Base-by-base conservation (phyloP, 2,888 invertebrate species). In the Micropterix aruncella region DNA sequence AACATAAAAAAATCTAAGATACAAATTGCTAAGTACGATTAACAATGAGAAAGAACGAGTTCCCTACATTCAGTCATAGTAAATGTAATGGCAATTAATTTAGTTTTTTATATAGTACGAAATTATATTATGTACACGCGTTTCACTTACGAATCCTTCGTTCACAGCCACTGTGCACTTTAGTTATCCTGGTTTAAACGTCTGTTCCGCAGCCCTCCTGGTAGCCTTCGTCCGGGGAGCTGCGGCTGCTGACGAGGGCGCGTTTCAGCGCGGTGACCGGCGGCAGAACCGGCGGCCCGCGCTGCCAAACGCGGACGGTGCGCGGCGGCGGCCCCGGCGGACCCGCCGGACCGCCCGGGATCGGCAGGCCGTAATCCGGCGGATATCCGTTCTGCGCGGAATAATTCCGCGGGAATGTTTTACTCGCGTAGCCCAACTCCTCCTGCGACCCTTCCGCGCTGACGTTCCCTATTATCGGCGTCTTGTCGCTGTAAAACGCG, bases 141-240 rank as follows among this genome's bases (percentile, higher is more conserved):
- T n/a, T n/a, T n/a, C n/a, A n/a, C 27, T 27, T 5, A 27, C 27
- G 12, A 27, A 27, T 12, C 27, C 27, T 27, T 27, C 7, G 27
- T n/a, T n/a, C n/a, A n/a, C n/a, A n/a, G n/a, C n/a, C n/a, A n/a
- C n/a, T n/a, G n/a, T n/a, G n/a, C n/a, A n/a, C n/a, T n/a, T n/a
- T n/a, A n/a, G n/a, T n/a, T n/a, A n/a, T n/a, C n/a, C n/a, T n/a
- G 27, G 5, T 57, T 57, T 84, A 90, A 63, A 91, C 91, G 66
- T 91, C 90, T 53, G 91, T 91, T 53, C 90, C 90, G 65, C 89
- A 88, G 57, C 91, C 91, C 68, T 91, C 91, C 63, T 90, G 90
- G 62, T 90, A 91, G 49, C 89, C 88, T 64, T 92, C 91, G 58
- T 92, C 92, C 38, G 88, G 84, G 17, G 90, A 85, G 61, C 87